Conservation (phyloP, 2,113 vertebrate species). For the Maccullochella peelii region DNA sequence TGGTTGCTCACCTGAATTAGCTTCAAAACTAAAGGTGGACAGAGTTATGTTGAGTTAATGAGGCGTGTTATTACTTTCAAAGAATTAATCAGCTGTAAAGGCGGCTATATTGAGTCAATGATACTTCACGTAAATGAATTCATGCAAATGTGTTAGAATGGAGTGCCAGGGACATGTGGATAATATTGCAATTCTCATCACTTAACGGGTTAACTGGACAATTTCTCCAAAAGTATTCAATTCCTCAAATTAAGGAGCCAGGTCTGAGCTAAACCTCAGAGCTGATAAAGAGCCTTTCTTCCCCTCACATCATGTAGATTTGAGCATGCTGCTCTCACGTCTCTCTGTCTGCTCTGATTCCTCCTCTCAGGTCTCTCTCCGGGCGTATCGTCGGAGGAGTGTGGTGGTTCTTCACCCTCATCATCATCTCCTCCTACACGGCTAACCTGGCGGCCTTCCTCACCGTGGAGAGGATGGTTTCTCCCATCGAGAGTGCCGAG, state of each 20-base stretch:
- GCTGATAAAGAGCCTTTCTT: neutral
- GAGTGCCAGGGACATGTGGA: neutral
- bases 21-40: slow-evolving; percentile 37
- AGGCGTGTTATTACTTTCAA: slow-evolving; percentile 41
- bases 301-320: neutral
- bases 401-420: slow-evolving; percentile 99
- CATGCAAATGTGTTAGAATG: neutral
- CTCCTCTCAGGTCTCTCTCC: slow-evolving; percentile 90
- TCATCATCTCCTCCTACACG: slow-evolving; percentile 99
- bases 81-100: slow-evolving; percentile 32
- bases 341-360: slow-evolving; percentile 30
- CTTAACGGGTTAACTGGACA: neutral
- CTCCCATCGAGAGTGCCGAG: slow-evolving; percentile 96
- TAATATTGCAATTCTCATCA: slow-evolving; percentile 3
- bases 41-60: slow-evolving; percentile 43
- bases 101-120: slow-evolving; percentile 38
- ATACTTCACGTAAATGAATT: slow-evolving; percentile 22
- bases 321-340: slow-evolving; percentile 48
- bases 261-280: neutral
- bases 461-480: slow-evolving; percentile 98
- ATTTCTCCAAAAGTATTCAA: neutral
- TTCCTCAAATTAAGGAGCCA: neutral
- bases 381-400: slow-evolving; percentile 97
- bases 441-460: slow-evolving; percentile 98
- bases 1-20: slow-evolving; percentile 29